Base-by-base conservation (phyloP, 37 sponge, comb jelly and placozoan genomes). In the Bolinopsis microptera region DNA sequence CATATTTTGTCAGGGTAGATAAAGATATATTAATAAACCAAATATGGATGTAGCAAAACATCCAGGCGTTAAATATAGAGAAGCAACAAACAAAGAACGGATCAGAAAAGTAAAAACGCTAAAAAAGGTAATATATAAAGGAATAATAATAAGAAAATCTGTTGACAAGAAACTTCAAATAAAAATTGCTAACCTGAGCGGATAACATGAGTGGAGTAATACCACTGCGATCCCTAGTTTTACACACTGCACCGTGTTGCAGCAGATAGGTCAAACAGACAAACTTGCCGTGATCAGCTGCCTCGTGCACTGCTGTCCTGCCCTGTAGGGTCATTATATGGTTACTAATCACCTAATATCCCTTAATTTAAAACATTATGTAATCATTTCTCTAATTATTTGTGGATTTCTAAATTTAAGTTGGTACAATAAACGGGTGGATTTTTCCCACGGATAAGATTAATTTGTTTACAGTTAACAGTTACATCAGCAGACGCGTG, bases 241-340 rank as follows among this genome's bases (percentile, higher is more conserved):
- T 70, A 26, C 74, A 70, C 25, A 70, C 74, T 5, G 74, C 74
- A 22, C 74, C 74, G 74, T 70, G 74, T 70, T 70, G 74, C 74
- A 70, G 74, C 74, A 70, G 74, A n/a, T 70, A 70, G 25, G 74
- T 70, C 74, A 70, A 22, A 70, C 74, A 70, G 74, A 70, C 74
- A 26, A 70, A 70, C 74, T 70, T 70, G 74, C 74, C 74, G 74
- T 70, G 74, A 3, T 70, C 74, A 28, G 74, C 74, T 70, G 74
- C 74, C 74, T 70, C 74, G 74, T 70, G 74, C 24, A 70, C 74
- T 22, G 74, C 74, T 22, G 74, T 70, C 25, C 74, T 9, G 16
- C 74, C 74, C 74, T 70, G 26, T 13, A 13, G 61, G 61, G 61
- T 48, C 9, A 48, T 48, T 48, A 48, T n/a, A n/a, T n/a, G n/a